phyloP scores from a whole-genome alignment of 2,113 vertebrate species.

The Mormyrus iriodes region DNA sequence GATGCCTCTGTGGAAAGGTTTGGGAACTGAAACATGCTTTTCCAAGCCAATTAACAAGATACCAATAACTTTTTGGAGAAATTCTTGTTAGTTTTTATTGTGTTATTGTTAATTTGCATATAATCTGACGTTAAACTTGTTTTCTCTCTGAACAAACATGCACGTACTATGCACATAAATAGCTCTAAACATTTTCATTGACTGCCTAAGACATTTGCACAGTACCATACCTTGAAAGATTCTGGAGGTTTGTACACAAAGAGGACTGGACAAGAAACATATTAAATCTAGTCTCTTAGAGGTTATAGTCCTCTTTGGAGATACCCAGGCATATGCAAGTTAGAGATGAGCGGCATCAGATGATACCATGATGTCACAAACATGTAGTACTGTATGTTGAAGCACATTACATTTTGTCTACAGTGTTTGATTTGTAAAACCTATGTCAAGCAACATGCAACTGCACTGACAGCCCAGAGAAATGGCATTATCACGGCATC shows the following conservation, averaged over 20 bases:
- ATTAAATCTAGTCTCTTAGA: neutral
- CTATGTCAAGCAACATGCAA: neutral
- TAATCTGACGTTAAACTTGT: neutral
- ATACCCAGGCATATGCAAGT: neutral
- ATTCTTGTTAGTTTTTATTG: neutral
- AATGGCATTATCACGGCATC: no score
- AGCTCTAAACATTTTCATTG: neutral
- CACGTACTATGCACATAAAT: neutral
- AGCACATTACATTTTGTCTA: neutral
- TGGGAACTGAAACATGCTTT: neutral
- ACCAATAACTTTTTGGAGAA: neutral
- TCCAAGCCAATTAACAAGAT: neutral
- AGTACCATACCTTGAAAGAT: neutral
- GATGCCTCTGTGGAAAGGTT: neutral
- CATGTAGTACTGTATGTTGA: neutral
- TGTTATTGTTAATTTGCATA: neutral
- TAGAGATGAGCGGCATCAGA: neutral
- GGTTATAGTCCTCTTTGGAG: neutral
- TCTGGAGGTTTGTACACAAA: neutral
- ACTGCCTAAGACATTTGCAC: neutral
- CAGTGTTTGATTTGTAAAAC: neutral
- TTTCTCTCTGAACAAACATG: neutral
- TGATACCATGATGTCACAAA: neutral
- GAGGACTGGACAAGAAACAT: neutral
- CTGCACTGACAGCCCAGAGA: neutral